phyloP scores from a whole-genome alignment of 2,888 invertebrate genomes.

The Bellardia bayeri region DNA sequence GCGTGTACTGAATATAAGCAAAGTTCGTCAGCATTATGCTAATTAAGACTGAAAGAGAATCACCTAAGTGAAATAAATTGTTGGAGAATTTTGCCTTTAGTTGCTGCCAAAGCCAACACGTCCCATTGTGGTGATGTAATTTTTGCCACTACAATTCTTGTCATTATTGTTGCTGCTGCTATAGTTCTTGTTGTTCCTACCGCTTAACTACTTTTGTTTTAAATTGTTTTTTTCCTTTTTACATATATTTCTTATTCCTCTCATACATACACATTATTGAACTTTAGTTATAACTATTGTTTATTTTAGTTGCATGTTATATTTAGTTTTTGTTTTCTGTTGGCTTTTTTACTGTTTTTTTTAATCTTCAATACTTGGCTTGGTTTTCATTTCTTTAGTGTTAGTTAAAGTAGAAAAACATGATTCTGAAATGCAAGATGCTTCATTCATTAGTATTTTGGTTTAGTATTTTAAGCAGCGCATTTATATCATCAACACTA shows the following conservation, averaged over 20 bases:
- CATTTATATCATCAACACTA: conserved; percentile 56
- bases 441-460: conserved; percentile 57
- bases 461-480: conserved; percentile 49
- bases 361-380: conserved; percentile 28
- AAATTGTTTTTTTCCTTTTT: conserved; percentile 35
- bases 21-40: too few species aligned
- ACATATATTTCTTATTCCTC: background rate
- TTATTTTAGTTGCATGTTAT: conserved; percentile 29
- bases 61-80: too few species aligned
- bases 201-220: conserved; percentile 68
- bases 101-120: background rate
- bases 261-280: conserved; percentile 61
- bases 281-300: conserved; percentile 61
- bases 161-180: conserved; percentile 47
- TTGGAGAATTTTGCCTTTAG: too few species aligned
- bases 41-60: too few species aligned
- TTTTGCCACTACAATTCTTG: conserved; percentile 39
- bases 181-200: conserved; percentile 50
- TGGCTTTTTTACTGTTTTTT: conserved; percentile 7
- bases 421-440: conserved; percentile 28
- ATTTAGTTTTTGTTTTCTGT: conserved; percentile 13
- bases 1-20: too few species aligned
- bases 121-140: conserved; percentile 41
- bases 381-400: conserved; percentile 54
- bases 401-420: conserved; percentile 44